These are phyloP conservation scores for Abrostola tripartita DNA, from an alignment of 2,888 invertebrate species.

Conservation along the genomic window DNA sequence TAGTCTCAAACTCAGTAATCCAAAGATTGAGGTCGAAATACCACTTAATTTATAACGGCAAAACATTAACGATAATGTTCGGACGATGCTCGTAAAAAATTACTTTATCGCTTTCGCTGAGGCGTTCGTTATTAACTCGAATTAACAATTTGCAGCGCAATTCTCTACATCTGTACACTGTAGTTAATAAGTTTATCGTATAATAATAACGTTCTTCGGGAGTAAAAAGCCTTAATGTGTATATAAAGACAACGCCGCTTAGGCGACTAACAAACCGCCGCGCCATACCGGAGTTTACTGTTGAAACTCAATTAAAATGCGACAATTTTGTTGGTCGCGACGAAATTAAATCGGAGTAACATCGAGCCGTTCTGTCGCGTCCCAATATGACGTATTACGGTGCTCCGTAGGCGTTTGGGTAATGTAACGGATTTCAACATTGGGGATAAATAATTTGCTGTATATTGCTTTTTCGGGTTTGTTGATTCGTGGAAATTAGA, in stretches of 20 bases:
- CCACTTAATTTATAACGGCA: slow-evolving; percentile 79
- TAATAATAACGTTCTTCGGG: slow-evolving; percentile 68
- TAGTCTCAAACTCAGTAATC: slow-evolving; percentile 54
- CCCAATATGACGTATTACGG: slow-evolving; percentile 57
- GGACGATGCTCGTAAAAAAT: slow-evolving; percentile 77
- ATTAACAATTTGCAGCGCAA: slow-evolving; percentile 81
- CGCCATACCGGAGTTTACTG: slow-evolving; percentile 69
- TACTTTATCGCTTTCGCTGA: slow-evolving; percentile 75
- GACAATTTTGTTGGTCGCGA: slow-evolving; percentile 76
- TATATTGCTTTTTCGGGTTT: slow-evolving; percentile 41
- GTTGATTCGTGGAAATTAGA: slow-evolving; percentile 32
- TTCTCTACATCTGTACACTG: slow-evolving; percentile 70
- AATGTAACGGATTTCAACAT: slow-evolving; percentile 43
- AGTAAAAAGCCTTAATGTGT: slow-evolving; percentile 58
- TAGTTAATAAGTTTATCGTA: slow-evolving; percentile 77
- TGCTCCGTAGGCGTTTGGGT: slow-evolving; percentile 38
- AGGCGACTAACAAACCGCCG: slow-evolving; percentile 77
- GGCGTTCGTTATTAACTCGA: slow-evolving; percentile 80
- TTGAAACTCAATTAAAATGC: slow-evolving; percentile 82
- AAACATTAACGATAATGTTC: slow-evolving; percentile 79
- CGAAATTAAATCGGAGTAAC: slow-evolving; percentile 83
- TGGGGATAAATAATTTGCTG: slow-evolving; percentile 36
- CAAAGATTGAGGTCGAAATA: slow-evolving; percentile 64
- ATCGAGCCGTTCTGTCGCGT: slow-evolving; percentile 59
- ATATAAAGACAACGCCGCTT: slow-evolving; percentile 63